Evolutionary conservation across 2,797 vertebrate genomes (phyloP), one percentile per base, ranked within the genome.

Genomic region (Coendou prehensilis): DNA sequence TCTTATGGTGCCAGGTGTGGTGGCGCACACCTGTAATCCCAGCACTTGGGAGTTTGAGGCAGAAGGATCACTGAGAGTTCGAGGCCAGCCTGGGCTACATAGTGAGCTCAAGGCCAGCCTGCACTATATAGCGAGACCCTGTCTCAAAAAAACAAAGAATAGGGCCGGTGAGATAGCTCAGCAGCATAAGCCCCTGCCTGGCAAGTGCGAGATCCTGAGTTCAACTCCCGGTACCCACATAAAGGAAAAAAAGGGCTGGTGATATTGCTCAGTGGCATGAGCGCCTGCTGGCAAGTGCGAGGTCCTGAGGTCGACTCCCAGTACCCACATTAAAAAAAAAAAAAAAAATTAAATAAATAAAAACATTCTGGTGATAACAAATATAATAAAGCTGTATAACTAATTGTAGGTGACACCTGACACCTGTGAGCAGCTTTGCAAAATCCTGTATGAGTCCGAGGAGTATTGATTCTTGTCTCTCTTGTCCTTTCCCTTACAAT

Each of bases 401-500:
- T 87, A 84, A 64, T 91, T 91, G 45, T 91, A 41, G 47, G 11
- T 78, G 59, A 33, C 9, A 85, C 47, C 73, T 37, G 56, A 91
- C 17, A 47, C 37, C 63, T 93, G 50, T 52, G 8, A 89, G 23
- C 61, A 79, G 23, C 64, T 93, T 86, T 61, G 23, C 69, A 61
- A 73, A 94, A 45, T 30, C n/a, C 69, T 54, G 1, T 67, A 87
- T 88, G 17, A 89, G 71, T 57, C 54, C 87, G n/a, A 20, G 30
- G 26, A 73, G 2, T n/a, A 54, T 57, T 81, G 54, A 69, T 81
- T n/a, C 63, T 84, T 97, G 50, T 93, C 3, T 88, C 14, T 85
- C 33, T 79, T 91, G 54, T 79, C 30, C 50, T 89, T 94, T 37
- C 59, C 17, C 22, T 64, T 93, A 52, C 2, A 93, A 78, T 93